Conservation (phyloP, 2,113 vertebrate genomes). For the Hydropotes inermis region DNA sequence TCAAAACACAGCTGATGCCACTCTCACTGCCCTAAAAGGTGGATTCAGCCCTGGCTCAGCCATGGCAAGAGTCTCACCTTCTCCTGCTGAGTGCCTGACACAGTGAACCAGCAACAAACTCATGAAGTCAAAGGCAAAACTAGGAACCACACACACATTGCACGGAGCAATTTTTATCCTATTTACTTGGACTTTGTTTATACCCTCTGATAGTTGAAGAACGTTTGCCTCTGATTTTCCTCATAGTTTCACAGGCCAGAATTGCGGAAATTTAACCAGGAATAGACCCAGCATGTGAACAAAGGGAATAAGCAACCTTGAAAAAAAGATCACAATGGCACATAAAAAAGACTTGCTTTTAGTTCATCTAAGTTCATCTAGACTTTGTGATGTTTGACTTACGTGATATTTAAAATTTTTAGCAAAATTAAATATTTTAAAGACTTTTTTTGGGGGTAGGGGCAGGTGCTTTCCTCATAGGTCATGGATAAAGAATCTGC, state of each 20-base stretch:
- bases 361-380: background rate
- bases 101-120: background rate
- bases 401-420: background rate
- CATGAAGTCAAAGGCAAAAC: background rate
- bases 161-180: background rate
- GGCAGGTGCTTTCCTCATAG: background rate
- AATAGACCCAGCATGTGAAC: background rate
- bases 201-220: background rate
- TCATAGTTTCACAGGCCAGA: background rate
- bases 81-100: accelerated
- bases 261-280: background rate
- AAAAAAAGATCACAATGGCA: background rate
- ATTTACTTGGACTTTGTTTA: background rate
- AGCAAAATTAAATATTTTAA: background rate
- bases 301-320: background rate
- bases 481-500: background rate
- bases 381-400: background rate
- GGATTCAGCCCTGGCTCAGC: background rate
- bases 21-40: too few relatives aligned
- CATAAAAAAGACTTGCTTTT: background rate
- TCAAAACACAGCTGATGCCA: background rate
- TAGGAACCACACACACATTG: background rate
- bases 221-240: background rate
- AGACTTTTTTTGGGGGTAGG: background rate
- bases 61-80: background rate